A percentile compares a stretch with the other conserved stretches of the same genome.
Conservation (phyloP, 2,113 vertebrate species). For the Phyllostomus hastatus region DNA sequence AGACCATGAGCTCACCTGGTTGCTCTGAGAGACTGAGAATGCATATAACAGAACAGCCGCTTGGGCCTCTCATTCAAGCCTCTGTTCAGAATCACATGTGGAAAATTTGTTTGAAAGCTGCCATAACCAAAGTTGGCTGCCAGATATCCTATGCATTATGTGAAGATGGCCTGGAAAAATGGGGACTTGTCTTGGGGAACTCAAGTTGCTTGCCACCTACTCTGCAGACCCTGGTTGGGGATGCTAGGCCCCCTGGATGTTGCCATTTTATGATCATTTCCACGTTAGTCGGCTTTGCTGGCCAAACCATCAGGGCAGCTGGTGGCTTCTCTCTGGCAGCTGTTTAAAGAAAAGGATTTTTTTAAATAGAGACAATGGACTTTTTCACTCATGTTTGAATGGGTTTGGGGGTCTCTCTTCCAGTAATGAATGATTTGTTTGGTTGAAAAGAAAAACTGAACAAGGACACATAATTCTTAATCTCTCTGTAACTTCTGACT, state of each 20-base stretch:
- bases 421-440: constrained; percentile 34
- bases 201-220: background rate
- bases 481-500: constrained; percentile 5
- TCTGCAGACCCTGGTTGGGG: background rate
- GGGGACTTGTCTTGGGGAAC: background rate
- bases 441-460: background rate
- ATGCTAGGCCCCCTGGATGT: background rate
- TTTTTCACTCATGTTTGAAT: constrained; percentile 46
- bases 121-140: background rate
- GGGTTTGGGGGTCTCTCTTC: constrained; percentile 22
- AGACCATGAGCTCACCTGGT: background rate
- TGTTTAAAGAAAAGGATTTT: constrained; percentile 55
- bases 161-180: background rate
- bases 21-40: background rate
- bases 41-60: background rate
- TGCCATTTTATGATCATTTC: constrained; percentile 40
- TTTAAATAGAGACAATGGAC: constrained; percentile 32
- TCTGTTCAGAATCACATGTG: background rate
- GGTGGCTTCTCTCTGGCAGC: constrained; percentile 52
- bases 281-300: background rate
- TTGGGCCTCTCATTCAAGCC: background rate
- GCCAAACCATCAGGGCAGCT: constrained; percentile 46
- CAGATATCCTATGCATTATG: background rate
- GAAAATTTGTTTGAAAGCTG: constrained; percentile 22
- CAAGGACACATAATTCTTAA: background rate